Conservation (phyloP, 1,140 invertebrate species). For the Helicoverpa armigera region DNA sequence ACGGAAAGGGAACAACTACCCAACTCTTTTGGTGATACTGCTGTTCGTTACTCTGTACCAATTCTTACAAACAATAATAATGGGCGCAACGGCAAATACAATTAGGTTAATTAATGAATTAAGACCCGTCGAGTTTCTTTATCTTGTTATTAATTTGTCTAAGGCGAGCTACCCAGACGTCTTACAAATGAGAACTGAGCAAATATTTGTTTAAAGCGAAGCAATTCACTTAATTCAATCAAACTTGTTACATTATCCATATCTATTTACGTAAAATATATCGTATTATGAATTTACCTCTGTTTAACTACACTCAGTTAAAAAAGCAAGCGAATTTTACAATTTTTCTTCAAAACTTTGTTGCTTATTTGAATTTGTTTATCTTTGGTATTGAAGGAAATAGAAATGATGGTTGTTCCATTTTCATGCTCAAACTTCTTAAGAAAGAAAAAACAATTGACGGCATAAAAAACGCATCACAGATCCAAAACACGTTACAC, state of each 20-base stretch:
- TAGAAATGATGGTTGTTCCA: background rate
- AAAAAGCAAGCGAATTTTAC: background rate
- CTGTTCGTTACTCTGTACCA: conserved; percentile 62
- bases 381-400: background rate
- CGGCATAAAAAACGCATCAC: background rate
- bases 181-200: conserved; percentile 79
- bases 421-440: no score
- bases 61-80: conserved; percentile 80
- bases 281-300: conserved; percentile 1
- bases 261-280: background rate
- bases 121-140: conserved; percentile 84
- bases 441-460: background rate
- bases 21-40: background rate
- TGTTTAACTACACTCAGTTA: background rate
- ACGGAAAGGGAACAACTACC: background rate
- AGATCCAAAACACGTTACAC: conserved; percentile 25
- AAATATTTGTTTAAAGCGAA: conserved; percentile 68
- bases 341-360: background rate
- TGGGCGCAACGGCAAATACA: conserved; percentile 81
- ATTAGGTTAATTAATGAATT: conserved; percentile 87
- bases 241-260: conserved; percentile 52
- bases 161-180: conserved; percentile 76
- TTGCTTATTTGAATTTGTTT: conserved; percentile 4
- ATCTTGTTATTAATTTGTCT: conserved; percentile 86
- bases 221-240: conserved; percentile 62